Base-by-base conservation (phyloP, 1,140 invertebrate species). In the Protaetia brevitarsis region DNA sequence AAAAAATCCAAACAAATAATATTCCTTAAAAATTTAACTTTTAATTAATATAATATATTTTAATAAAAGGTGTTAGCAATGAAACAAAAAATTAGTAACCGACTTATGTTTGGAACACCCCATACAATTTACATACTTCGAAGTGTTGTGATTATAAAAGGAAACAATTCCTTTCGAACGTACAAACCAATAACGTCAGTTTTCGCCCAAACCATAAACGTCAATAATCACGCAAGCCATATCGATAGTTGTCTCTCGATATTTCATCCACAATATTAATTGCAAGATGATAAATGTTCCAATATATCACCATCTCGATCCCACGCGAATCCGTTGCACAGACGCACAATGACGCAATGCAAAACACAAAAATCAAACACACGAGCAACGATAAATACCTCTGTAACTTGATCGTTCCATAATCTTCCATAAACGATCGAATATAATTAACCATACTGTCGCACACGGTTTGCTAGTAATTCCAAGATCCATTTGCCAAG, bases 281-380 rank as follows among this genome's bases (percentile, higher is more conserved):
- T 85, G 82, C 1, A 91, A 86, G 1, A 89, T 91, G 90, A 67
- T 89, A 92, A 29, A 98, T 94, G 10, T 0, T 91, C 95, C 51
- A 99, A 79, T 4, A 95, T 81, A 77, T 98, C 96, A 0, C 97
- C 97, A 79, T 99, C 95, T 34, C 87, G 86, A 78, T 99, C 96
- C 97, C 97, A 99, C 16, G 88, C 89, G 79, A 99, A 89, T 2
- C 88, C 92, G 16, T 87, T 88, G 73, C 96, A 98, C 30, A 91
- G 82, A 6, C 92, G 73, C 61, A 81, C 79, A 57, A 41, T 37
- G 30, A 68, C 6, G 3, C 4, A 51, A 13, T 45, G 23, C 10
- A 23, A 45, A 21, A 45, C 4, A 16, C n/a, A 19, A 21, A 45
- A 19, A 6, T 19, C 7, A 6, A 7, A 3, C 4, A 16, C 8